Evolutionary conservation across 2,113 vertebrate genomes (phyloP).

Genomic region (Lasiurus cinereus): DNA sequence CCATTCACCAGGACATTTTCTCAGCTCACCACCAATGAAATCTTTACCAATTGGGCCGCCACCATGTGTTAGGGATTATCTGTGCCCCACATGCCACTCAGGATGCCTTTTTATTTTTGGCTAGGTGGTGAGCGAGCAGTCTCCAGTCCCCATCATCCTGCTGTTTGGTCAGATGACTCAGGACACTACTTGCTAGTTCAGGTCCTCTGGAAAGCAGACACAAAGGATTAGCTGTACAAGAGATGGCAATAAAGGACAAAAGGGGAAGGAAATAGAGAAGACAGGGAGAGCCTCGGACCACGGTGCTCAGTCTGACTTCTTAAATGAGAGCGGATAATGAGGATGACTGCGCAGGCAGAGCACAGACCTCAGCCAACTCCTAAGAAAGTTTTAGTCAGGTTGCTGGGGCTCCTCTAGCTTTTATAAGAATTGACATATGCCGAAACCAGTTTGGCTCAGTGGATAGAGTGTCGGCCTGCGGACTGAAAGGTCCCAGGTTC

Average conservation of each 20-base stretch:
- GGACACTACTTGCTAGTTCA: not conserved
- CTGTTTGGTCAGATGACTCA: conserved; percentile 40
- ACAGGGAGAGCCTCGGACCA: not conserved
- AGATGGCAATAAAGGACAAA: not conserved
- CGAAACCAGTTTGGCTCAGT: no score
- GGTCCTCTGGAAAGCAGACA: not conserved
- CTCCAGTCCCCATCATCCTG: not conserved
- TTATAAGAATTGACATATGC: not conserved
- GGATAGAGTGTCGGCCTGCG: no score
- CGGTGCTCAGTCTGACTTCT: not conserved
- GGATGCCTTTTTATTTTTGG: not conserved
- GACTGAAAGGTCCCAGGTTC: no score
- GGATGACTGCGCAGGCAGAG: not conserved
- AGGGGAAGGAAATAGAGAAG: not conserved
- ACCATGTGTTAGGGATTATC: not conserved
- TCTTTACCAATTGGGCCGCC: not conserved
- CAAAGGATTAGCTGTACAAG: not conserved
- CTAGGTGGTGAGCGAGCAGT: not conserved
- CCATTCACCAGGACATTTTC: not conserved
- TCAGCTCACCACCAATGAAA: not conserved
- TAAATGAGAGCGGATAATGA: not conserved
- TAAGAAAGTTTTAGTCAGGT: not conserved
- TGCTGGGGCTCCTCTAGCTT: not conserved
- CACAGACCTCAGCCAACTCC: not conserved
- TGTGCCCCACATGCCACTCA: not conserved